phyloP scores from a whole-genome alignment of 2,113 vertebrate species.

The Phasianus colchicus region DNA sequence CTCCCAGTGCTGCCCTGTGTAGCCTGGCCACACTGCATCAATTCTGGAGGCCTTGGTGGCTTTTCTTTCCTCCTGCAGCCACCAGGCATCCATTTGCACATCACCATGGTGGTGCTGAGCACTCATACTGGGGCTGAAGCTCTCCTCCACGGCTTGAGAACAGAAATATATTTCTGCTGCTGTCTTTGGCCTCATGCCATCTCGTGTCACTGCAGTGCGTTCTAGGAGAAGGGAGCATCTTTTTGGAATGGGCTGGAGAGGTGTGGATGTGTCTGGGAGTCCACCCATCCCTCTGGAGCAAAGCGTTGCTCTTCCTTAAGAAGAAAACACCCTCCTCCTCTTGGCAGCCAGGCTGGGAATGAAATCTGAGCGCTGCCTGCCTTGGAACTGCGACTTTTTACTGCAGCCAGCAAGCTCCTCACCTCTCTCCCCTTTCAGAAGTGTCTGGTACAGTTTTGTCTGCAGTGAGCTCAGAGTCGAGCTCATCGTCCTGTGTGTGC shows the following conservation, averaged over 20 bases:
- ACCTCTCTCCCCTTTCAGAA: not conserved
- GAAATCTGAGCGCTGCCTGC: not conserved
- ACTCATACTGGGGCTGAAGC: not conserved
- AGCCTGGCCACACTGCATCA: not conserved
- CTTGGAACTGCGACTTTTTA: not conserved
- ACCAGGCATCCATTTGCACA: not conserved
- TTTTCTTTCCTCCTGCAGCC: no score
- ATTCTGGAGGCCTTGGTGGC: not conserved
- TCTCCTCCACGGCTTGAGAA: not conserved
- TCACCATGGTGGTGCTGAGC: not conserved
- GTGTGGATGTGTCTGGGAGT: not conserved
- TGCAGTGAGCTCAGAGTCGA: not conserved
- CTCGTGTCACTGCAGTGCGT: not conserved
- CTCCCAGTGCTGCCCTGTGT: not conserved
- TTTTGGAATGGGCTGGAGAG: not conserved
- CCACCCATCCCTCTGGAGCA: not conserved
- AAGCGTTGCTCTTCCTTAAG: not conserved
- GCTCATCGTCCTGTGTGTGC: fast-evolving
- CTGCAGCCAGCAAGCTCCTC: not conserved
- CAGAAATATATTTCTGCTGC: no score
- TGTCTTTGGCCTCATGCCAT: not conserved
- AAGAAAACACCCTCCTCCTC: not conserved
- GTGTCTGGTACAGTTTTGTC: fast-evolving
- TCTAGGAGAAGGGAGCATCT: not conserved
- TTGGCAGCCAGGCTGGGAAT: not conserved